Percentiles rank a stretch among this genome's conserved stretches.
These are phyloP conservation scores for Carassius carassius DNA, from an alignment of 2,113 vertebrate genomes.

Conservation along the genomic window DNA sequence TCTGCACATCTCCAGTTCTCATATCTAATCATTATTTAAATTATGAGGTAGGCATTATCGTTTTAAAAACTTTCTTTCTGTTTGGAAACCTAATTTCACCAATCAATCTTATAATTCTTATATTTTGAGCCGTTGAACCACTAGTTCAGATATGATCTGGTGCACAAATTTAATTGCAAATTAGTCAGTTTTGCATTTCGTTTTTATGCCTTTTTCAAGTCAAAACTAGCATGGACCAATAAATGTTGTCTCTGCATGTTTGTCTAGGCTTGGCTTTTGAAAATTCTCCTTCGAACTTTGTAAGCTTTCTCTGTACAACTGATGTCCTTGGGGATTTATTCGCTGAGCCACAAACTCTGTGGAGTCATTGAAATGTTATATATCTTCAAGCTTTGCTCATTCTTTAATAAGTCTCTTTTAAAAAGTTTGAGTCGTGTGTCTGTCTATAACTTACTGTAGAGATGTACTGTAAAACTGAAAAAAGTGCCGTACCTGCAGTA, in stretches of 20 bases:
- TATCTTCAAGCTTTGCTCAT: slow-evolving; percentile 20
- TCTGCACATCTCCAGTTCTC: neutral
- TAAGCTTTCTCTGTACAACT: slow-evolving; percentile 3
- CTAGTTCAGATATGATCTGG: neutral
- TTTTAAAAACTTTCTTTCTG: neutral
- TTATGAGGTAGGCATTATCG: neutral
- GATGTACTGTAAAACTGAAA: neutral
- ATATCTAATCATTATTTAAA: neutral
- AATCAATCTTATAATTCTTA: neutral
- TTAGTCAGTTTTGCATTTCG: neutral
- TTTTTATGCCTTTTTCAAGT: neutral
- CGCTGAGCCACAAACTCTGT: neutral
- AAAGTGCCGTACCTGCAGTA: neutral
- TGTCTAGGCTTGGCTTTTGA: neutral
- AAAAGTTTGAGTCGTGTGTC: neutral
- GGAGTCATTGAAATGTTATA: neutral
- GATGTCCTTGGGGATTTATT: neutral
- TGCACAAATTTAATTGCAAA: slow-evolving; percentile 1
- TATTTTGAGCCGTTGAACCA: neutral
- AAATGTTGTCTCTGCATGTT: slow-evolving; percentile 20
- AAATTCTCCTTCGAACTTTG: neutral
- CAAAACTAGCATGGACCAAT: neutral
- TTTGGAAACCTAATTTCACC: neutral
- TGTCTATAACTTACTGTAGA: neutral
- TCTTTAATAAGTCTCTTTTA: slow-evolving; percentile 21